These are phyloP conservation scores for Branchinecta lynchi DNA, from an alignment of 1,140 invertebrate genomes.

Conservation along the genomic window DNA sequence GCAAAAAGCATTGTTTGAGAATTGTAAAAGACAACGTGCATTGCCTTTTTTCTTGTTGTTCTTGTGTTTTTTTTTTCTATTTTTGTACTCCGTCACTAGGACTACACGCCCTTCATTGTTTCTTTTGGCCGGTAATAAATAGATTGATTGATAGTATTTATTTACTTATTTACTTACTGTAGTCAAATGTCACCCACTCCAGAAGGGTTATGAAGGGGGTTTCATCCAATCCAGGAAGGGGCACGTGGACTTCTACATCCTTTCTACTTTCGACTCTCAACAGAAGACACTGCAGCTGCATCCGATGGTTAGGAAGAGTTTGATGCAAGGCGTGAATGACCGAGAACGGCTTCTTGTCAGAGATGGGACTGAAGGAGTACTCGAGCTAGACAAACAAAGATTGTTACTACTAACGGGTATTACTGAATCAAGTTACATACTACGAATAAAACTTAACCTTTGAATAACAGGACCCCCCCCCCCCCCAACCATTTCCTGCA, in stretches of 20 bases:
- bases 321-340: constrained; percentile 19
- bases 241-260: constrained; percentile 10
- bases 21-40: too few species aligned
- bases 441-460: too few species aligned
- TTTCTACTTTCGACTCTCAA: constrained; percentile 28
- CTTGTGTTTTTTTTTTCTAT: too few species aligned
- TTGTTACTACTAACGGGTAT: background rate
- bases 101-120: too few species aligned
- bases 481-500: too few species aligned
- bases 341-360: constrained; percentile 20
- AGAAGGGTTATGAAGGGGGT: constrained; percentile 31
- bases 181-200: constrained; percentile 34
- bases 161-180: constrained; percentile 26
- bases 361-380: constrained; percentile 16
- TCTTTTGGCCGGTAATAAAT: too few species aligned
- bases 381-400: background rate
- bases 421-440: background rate
- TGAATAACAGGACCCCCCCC: too few species aligned
- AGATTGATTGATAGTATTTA: too few species aligned
- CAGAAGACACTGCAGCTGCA: constrained; percentile 27
- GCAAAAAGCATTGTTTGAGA: too few species aligned
- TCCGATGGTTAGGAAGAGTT: constrained; percentile 14
- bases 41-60: too few species aligned
- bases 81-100: too few species aligned
- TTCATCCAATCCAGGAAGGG: constrained; percentile 23